Conservation (phyloP, 2,888 invertebrate species). For the Coenonympha arcania region DNA sequence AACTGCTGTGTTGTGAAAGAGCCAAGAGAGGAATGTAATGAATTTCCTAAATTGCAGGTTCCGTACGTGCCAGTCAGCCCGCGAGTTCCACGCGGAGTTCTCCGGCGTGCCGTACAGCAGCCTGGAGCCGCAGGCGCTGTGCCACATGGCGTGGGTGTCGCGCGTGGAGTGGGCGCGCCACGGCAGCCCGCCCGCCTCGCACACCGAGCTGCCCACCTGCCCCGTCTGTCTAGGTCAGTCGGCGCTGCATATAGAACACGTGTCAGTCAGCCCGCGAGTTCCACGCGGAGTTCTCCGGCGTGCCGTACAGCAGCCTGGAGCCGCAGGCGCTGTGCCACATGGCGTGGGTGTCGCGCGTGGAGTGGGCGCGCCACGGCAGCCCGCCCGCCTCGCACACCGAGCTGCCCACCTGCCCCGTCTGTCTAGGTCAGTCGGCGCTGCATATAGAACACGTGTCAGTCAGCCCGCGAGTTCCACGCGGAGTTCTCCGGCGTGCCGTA, state of each 20-base stretch:
- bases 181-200: conserved; percentile 79
- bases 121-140: conserved; percentile 91
- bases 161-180: conserved; percentile 89
- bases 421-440: conserved; percentile 78
- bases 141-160: conserved; percentile 96
- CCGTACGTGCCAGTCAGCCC: conserved; percentile 83
- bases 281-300: conserved; percentile 93
- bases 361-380: conserved; percentile 84
- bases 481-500: conserved; percentile 94
- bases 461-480: conserved; percentile 92
- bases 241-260: too few relatives aligned
- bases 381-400: conserved; percentile 88
- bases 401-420: conserved; percentile 97
- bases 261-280: conserved; percentile 92
- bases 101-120: conserved; percentile 95
- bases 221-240: conserved; percentile 87
- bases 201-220: conserved; percentile 97
- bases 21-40: too few relatives aligned
- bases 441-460: too few relatives aligned
- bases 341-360: conserved; percentile 95
- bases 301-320: conserved; percentile 94
- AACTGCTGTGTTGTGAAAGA: background rate
- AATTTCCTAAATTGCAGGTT: conserved; percentile 71
- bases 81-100: conserved; percentile 93
- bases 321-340: conserved; percentile 92